Percentiles rank a stretch among this genome's conserved stretches.
These are phyloP conservation scores for Lycophotia porphyrea DNA, from an alignment of 2,888 invertebrate genomes.

Conservation along the genomic window DNA sequence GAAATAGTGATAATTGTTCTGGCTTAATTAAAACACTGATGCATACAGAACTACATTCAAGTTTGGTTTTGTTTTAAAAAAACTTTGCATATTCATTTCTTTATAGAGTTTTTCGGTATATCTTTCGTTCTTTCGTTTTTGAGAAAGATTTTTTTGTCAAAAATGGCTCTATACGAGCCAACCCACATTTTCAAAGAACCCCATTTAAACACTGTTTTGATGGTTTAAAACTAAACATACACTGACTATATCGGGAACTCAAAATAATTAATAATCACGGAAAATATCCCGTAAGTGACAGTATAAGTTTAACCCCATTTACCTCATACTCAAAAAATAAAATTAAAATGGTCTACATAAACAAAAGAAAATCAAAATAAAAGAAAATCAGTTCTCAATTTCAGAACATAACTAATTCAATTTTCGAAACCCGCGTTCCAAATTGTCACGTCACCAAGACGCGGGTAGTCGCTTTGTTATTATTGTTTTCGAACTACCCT, in stretches of 20 bases:
- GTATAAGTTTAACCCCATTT: too few relatives aligned
- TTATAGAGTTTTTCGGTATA: neutral
- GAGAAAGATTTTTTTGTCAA: neutral
- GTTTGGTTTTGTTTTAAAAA: neutral
- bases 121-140: too few relatives aligned
- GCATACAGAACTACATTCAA: too few relatives aligned
- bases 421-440: conserved; percentile 5
- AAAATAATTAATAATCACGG: too few relatives aligned
- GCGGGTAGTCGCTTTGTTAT: conserved; percentile 35
- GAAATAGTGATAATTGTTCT: neutral
- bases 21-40: neutral
- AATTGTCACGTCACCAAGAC: conserved; percentile 32
- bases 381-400: neutral
- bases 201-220: too few relatives aligned
- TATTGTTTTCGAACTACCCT: conserved; percentile 35
- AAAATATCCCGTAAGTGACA: too few relatives aligned
- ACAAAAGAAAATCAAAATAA: neutral
- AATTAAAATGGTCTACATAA: too few relatives aligned
- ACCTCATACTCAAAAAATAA: neutral
- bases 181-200: neutral
- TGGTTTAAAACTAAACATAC: too few relatives aligned
- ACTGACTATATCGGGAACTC: too few relatives aligned
- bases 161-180: neutral
- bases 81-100: neutral
- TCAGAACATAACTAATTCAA: conserved; percentile 20